phyloP scores from a whole-genome alignment of 2,797 vertebrate genomes.

The Sphaeramia orbicularis region DNA sequence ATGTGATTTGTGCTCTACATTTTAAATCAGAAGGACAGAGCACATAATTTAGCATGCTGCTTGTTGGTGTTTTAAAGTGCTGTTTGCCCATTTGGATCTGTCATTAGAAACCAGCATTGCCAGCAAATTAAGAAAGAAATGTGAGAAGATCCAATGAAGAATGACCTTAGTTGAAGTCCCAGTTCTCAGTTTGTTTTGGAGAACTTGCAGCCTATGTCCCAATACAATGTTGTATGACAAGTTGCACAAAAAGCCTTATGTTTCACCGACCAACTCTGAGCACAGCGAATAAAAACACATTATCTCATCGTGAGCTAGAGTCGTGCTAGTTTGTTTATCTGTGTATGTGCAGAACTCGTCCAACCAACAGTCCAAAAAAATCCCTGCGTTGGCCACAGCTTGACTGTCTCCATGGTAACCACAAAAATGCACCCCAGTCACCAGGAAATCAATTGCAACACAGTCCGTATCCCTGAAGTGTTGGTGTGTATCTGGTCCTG shows the following conservation, averaged over 20 bases:
- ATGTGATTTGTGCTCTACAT: slow-evolving; percentile 19
- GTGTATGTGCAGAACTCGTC: slow-evolving; percentile 22
- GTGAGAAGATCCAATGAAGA: neutral
- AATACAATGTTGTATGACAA: slow-evolving; percentile 34
- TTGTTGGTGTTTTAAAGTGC: slow-evolving; percentile 4
- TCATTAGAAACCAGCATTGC: neutral
- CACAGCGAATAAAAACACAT: slow-evolving; percentile 61
- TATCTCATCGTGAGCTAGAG: slow-evolving; percentile 51
- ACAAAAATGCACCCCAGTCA: slow-evolving; percentile 62
- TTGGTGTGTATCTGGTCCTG: slow-evolving; percentile 45
- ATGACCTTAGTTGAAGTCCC: slow-evolving; percentile 18
- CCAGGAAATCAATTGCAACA: slow-evolving; percentile 61
- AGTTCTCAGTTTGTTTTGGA: slow-evolving; percentile 48
- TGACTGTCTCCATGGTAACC: slow-evolving; percentile 65
- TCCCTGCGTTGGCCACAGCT: slow-evolving; percentile 36
- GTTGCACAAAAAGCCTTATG: slow-evolving; percentile 22
- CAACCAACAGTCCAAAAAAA: slow-evolving; percentile 40
- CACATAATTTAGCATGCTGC: neutral
- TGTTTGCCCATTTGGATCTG: neutral
- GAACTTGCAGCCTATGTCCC: slow-evolving; percentile 18
- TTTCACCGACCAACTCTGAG: slow-evolving; percentile 46
- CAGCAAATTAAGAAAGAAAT: slow-evolving; percentile 8
- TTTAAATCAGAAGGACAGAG: neutral
- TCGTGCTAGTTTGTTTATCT: slow-evolving; percentile 25
- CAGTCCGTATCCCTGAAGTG: slow-evolving; percentile 36